Base-by-base conservation (phyloP, 2,888 invertebrate genomes). In the Odiellus spinosus region DNA sequence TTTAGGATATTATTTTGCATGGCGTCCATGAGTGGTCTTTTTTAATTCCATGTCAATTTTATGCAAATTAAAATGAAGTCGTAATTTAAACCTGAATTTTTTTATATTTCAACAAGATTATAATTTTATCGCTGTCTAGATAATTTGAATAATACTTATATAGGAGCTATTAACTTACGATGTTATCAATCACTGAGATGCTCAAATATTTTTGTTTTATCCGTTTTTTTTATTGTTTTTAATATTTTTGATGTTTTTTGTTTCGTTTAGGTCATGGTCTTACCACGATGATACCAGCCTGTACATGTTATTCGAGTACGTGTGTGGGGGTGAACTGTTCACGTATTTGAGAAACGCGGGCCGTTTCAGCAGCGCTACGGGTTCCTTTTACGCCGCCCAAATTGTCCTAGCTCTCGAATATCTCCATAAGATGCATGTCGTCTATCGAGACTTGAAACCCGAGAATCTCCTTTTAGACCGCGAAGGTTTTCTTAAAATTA, bases 281-380 rank as follows among this genome's bases (percentile, higher is more conserved):
- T 81, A 84, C 60, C 82, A 84, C 64, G 93, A 93, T 65, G 78
- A 82, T 59, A 77, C 79, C 46, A 85, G 85, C 64, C 77, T 96
- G 53, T 96, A 93, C 71, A 93, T 96, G 93, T 73, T 95, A 50
- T 82, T 96, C 65, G 95, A 96, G 67, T 96, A 88, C 67, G 85
- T 93, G 2, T 86, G 87, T 56, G 91, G 96, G 11, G 96, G 96
- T 10, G 96, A 96, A 67, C 75, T 96, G 20, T 96, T 96, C 69
- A 87, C 91, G 8, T 95, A 95, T 66, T 71, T 96, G 55, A 75
- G 95, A 58, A 87, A 86, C 64, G 83, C 86, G 33, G 90, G 91
- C 53, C 73, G 84, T 61, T 95, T 95, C 70, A 65, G 66, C 39
- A 66, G 65, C 45, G 77, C 80, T 59, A 81, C 83, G 59, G 77